A percentile compares a stretch with the other conserved stretches of the same genome.
Conservation (phyloP, 2,888 invertebrate genomes). For the Nezara viridula region DNA sequence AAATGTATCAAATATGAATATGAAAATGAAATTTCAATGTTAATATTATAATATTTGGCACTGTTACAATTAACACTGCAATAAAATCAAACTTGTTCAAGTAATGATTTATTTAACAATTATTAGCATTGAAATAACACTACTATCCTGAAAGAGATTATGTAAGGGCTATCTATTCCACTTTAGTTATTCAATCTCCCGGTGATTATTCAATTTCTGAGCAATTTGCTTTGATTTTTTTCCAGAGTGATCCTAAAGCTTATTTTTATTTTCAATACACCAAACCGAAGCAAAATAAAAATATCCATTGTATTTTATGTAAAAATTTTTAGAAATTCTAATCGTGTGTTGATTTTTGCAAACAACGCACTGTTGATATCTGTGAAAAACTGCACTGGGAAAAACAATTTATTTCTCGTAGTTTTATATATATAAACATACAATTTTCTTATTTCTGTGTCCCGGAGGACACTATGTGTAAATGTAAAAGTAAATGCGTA, state of each 20-base stretch:
- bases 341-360: no score
- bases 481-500: no score
- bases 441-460: no score
- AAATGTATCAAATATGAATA: no score
- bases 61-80: neutral
- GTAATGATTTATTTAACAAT: neutral
- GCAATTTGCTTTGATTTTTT: constrained; percentile 47
- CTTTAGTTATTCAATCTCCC: constrained; percentile 33
- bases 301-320: neutral
- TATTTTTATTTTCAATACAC: neutral
- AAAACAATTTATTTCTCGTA: no score
- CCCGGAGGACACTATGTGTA: no score
- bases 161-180: constrained; percentile 18
- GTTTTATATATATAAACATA: no score
- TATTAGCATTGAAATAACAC: neutral
- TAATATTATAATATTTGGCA: neutral
- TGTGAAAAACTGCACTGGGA: no score
- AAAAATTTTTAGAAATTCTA: no score
- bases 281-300: neutral
- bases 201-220: constrained; percentile 29
- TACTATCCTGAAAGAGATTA: neutral
- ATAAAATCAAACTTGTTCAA: neutral
- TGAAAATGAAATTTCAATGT: no score
- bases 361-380: no score
- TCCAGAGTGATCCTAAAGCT: neutral